A percentile compares a stretch with the other conserved stretches of the same genome.
These are phyloP conservation scores for Acleris cristana DNA, from an alignment of 2,888 invertebrate genomes.

Conservation along the genomic window DNA sequence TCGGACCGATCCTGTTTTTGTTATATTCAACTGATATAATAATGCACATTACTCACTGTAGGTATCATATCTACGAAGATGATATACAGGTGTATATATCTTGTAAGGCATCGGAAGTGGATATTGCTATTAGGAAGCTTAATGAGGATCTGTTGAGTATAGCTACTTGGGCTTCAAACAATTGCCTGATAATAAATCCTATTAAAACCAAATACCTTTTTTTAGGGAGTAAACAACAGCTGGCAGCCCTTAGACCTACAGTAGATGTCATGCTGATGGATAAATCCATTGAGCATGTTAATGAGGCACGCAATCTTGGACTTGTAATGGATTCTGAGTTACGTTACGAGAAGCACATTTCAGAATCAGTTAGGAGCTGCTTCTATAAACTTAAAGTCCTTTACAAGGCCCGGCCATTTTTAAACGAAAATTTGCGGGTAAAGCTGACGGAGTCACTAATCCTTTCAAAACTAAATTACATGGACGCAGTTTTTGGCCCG, in stretches of 20 bases:
- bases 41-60: slow-evolving; percentile 19
- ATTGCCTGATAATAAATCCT: too few relatives aligned
- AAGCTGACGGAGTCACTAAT: neutral
- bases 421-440: neutral
- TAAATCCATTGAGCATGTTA: neutral
- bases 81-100: slow-evolving; percentile 37
- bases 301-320: slow-evolving; percentile 8
- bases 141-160: slow-evolving; percentile 31
- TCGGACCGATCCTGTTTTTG: slow-evolving; percentile 39
- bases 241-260: neutral
- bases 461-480: neutral
- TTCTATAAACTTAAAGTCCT: slow-evolving; percentile 3
- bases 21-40: slow-evolving; percentile 36
- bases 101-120: slow-evolving; percentile 11
- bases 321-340: slow-evolving; percentile 4
- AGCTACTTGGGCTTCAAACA: slow-evolving; percentile 17
- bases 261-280: neutral
- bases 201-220: slow-evolving; percentile 3
- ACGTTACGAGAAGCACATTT: neutral
- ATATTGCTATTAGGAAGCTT: slow-evolving; percentile 14
- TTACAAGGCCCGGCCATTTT: neutral
- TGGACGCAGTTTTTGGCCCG: neutral
- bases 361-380: neutral
- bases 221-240: slow-evolving; percentile 7
- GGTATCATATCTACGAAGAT: slow-evolving; percentile 38